Base-by-base conservation (phyloP, 2,888 invertebrate species). In the Caenorhabditis uteleia region DNA sequence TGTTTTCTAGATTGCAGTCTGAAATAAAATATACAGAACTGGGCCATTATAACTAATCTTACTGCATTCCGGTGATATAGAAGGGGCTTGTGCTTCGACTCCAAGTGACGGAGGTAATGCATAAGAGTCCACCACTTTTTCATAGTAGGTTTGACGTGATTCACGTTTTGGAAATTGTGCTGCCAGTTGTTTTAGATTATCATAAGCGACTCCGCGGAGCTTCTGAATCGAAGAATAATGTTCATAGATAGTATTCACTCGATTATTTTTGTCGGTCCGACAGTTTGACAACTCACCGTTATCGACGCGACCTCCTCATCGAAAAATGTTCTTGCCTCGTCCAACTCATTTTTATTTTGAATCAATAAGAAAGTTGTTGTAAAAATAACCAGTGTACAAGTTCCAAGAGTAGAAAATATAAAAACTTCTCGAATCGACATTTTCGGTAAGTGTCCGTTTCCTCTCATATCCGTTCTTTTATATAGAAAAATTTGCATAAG, bases 11-110 rank as follows among this genome's bases (percentile, higher is more conserved):
- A 29, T 68, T 58, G 48, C 71, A 71, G 44, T 68, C 71, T 71
- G 45, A 10, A 46, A 58, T 14, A 44, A 42, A 21, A 10, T n/a
- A 39, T 20, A 2, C 29, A 14, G 12, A 36, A 23, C 31, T 23
- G 25, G 5, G 25, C n/a, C 20, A 27, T 12, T 12, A 47, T 44
- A 26, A 34, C 2, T 36, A 33, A 36, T 38, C 61, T 33, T 29
- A 70, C 70, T 70, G 64, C 67, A 67, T 23, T 64, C 59, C 2
- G 70, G 70, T n/a, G 58, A 55, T 40, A 71, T 65, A 3, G 70
- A 60, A 2, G 70, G 70, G 1, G 70, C 60, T 10, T 56, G 55
- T 14, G 68, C 61, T 34, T 67, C 68, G 3, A 68, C 57, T n/a
- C 42, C 66, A 2, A 66, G 23, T 0, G 67, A 60, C 2, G 67